Conservation (phyloP, 2,888 invertebrate genomes). For the Petrolisthes manimaculis region DNA sequence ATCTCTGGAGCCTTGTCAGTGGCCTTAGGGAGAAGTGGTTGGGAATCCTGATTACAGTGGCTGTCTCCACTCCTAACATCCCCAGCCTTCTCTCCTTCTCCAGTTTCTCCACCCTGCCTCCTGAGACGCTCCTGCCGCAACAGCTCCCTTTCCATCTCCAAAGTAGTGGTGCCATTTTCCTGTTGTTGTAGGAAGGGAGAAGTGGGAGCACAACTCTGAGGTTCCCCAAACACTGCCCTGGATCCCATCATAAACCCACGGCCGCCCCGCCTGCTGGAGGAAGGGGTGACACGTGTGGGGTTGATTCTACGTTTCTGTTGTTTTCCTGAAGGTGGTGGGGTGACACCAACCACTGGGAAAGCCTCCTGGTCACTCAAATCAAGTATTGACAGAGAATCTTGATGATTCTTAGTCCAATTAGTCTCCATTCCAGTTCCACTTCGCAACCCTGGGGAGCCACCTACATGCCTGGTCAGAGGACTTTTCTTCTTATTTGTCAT, state of each 20-base stretch:
- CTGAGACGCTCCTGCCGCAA: slow-evolving; percentile 45
- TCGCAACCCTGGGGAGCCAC: not conserved
- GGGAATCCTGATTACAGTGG: not conserved
- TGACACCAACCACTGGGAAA: slow-evolving; percentile 56
- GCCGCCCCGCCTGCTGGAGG: not conserved
- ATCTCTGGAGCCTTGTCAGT: slow-evolving; percentile 1
- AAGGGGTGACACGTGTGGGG: slow-evolving; percentile 50
- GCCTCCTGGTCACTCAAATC: slow-evolving; percentile 62
- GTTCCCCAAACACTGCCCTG: slow-evolving; percentile 49
- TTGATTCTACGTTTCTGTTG: slow-evolving; percentile 61
- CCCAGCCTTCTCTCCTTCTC: slow-evolving; percentile 14
- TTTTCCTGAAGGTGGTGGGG: slow-evolving; percentile 17
- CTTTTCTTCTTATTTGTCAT: slow-evolving; percentile 34
- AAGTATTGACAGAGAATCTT: slow-evolving; percentile 10
- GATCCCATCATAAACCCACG: not conserved
- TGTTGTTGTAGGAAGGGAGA: slow-evolving; percentile 38
- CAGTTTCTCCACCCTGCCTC: slow-evolving; percentile 23
- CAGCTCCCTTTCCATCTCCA: slow-evolving; percentile 53
- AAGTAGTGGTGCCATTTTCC: slow-evolving; percentile 24
- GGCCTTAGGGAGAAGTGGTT: not conserved
- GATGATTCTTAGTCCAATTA: slow-evolving; percentile 20
- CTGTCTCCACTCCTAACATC: not conserved
- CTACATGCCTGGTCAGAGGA: slow-evolving; percentile 1
- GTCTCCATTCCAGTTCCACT: not conserved
- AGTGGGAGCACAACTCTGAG: slow-evolving; percentile 31